Percentiles rank a stretch among this genome's conserved stretches.
These are phyloP conservation scores for Drosophila testacea DNA, from an alignment of 2,888 invertebrate genomes.

Conservation along the genomic window DNA sequence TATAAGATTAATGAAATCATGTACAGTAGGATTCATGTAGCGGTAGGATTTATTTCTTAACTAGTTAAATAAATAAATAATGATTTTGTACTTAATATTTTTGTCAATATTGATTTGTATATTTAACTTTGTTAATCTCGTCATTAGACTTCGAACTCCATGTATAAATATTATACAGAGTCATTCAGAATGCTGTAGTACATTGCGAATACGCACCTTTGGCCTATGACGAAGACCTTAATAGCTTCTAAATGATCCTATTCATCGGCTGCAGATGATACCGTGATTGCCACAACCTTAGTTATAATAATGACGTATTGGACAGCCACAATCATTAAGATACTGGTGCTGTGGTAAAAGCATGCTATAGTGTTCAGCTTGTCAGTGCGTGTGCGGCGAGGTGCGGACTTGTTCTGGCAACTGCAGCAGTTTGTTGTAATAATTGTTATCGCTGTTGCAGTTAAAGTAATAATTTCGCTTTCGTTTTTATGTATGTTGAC, in stretches of 20 bases:
- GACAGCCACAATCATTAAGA: conserved; percentile 58
- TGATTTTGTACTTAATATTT: too few species aligned
- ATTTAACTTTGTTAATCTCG: too few species aligned
- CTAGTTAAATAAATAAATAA: too few species aligned
- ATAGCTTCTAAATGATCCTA: too few species aligned
- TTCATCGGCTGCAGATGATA: not conserved
- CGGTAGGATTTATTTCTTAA: too few species aligned
- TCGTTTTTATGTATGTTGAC: conserved; percentile 18
- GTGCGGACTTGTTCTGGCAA: conserved; percentile 7
- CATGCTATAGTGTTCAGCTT: not conserved
- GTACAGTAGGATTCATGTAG: too few species aligned
- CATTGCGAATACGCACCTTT: conserved; percentile 5
- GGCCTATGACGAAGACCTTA: not conserved
- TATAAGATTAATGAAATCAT: too few species aligned
- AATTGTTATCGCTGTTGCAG: conserved; percentile 40
- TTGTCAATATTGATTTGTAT: too few species aligned
- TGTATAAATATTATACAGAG: too few species aligned
- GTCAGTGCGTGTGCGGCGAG: too few species aligned
- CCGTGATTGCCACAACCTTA: conserved; percentile 1
- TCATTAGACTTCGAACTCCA: too few species aligned
- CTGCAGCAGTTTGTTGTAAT: conserved; percentile 31
- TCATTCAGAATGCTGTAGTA: too few species aligned
- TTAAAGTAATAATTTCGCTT: conserved; percentile 33
- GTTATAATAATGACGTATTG: conserved; percentile 63
- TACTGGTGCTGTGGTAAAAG: conserved; percentile 30